Base-by-base conservation (phyloP, 2,113 vertebrate genomes). In the Nothoprocta pentlandii region DNA sequence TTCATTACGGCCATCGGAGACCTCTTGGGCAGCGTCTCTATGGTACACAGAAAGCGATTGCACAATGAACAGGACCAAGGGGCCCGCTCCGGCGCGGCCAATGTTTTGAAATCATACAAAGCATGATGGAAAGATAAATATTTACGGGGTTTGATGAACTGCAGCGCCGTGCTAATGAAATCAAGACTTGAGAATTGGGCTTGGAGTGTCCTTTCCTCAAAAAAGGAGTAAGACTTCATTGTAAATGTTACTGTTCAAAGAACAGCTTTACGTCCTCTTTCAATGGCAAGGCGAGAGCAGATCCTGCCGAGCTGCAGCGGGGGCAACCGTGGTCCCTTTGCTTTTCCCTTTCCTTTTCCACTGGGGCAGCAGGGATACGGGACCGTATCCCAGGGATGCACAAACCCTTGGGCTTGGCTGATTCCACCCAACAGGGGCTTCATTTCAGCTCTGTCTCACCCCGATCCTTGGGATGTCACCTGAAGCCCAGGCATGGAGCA, bases 51-150 rank as follows among this genome's bases (percentile, higher is more conserved):
- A 80, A 44, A 78, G 58, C 74, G 56, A 32, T 30, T 63, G 78
- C 91, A 92, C 94, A 89, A 94, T 16, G 63, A 89, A 81, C 66
- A 63, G 6, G 62, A 22, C 0, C 0, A 13, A 91, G 76, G 0
- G 7, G 32, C 89, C 91, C 8, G 0, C 34, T 59, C 53, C 70
- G 83, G 66, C 10, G 15, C 0, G 0, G 91, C 91, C 94, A 75
- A 82, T 5, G 8, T 34, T 75, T 68, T 67, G 95, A 87, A 94
- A 94, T 80, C 75, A 16, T 21, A 36, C 49, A 8, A 91, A 83
- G 91, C 91, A 94, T 3, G 63, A 71, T 85, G 39, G 62, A 90
- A 80, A 80, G 75, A 92, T 89, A 95, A 97, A 96, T 91, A 96
- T 96, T 97, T 94, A 75, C 4, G 82, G 61, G 68, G 16, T 20